Evolutionary conservation across 2,797 vertebrate species (phyloP), one percentile per base, ranked within the genome.

Genomic region (Pangasius larnaudii): DNA sequence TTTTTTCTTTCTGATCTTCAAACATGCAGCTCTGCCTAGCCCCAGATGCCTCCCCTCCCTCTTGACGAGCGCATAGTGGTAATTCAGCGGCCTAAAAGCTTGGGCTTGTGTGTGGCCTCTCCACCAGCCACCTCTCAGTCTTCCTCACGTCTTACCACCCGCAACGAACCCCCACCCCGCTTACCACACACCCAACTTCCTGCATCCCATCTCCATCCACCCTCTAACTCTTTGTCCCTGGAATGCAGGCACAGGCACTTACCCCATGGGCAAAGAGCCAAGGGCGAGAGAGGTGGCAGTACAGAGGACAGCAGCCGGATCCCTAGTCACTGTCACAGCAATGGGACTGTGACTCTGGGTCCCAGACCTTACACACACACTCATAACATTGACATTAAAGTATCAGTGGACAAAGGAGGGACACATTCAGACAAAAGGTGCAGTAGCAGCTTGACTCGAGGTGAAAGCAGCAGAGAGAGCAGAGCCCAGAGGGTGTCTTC

Each of bases 1-100:
- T 71, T 86, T 86, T 88, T 78, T 92, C 84, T 90, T 85, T 82
- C 49, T 88, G 42, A 59, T 87, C 77, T 83, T 63, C 85, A 75
- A 89, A 88, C 67, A 87, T 5, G 88, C 93, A 96, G 96, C 94
- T 94, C 92, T 91, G 91, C 94, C 93, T 94, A 92, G 93, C 95
- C 94, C 93, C 96, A 94, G 93, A 96, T 97, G 95, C 96, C 96
- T 94, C 96, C 96, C 87, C 95, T 96, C 88, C 95, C 96, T 91
- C 95, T 96, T 91, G 96, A 95, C 95, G 96, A 97, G 94, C 96
- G 97, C 87, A 96, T 97, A 93, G 95, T 95, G 88, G 94, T 96
- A 90, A 94, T 96, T 93, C 97, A 96, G 93, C 95, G 96, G 92
- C 97, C 97, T 83, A 96, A 96, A 93, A 96, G 95, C 85, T 88